Percentiles rank a stretch among this genome's conserved stretches.
These are phyloP conservation scores for Calephelis perditalis DNA, from an alignment of 2,888 invertebrate species.

Conservation along the genomic window DNA sequence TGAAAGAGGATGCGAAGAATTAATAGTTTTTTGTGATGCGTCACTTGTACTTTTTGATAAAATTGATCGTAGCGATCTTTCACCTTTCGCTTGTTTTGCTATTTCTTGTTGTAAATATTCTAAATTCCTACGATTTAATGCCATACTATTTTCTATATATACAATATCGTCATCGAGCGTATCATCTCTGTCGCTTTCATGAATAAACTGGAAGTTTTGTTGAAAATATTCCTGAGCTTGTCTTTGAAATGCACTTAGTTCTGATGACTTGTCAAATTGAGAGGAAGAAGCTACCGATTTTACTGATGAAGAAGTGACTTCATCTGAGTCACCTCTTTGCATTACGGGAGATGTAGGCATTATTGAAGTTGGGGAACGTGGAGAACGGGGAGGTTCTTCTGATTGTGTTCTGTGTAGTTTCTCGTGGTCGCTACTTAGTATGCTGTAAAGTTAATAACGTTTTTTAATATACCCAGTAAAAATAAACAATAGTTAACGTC, in stretches of 20 bases:
- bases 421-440: slow-evolving; percentile 81
- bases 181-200: slow-evolving; percentile 73
- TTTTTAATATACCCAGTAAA: background rate
- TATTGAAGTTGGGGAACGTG: slow-evolving; percentile 77
- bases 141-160: slow-evolving; percentile 74
- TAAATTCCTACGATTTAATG: slow-evolving; percentile 66
- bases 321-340: slow-evolving; percentile 64
- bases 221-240: slow-evolving; percentile 74
- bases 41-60: slow-evolving; percentile 68
- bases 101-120: slow-evolving; percentile 75
- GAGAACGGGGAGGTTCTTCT: slow-evolving; percentile 89
- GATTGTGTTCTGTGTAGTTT: slow-evolving; percentile 90
- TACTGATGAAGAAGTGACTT: slow-evolving; percentile 61
- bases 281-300: slow-evolving; percentile 64
- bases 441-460: slow-evolving; percentile 41
- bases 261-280: slow-evolving; percentile 65
- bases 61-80: slow-evolving; percentile 59
- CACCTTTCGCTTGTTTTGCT: slow-evolving; percentile 65
- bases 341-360: slow-evolving; percentile 66
- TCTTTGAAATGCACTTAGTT: slow-evolving; percentile 57
- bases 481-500: background rate
- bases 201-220: slow-evolving; percentile 74
- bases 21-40: slow-evolving; percentile 62
- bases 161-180: slow-evolving; percentile 73
- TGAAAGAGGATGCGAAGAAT: slow-evolving; percentile 61